These are phyloP conservation scores for Peromyscus leucopus DNA, from an alignment of 2,113 vertebrate species.

Conservation along the genomic window DNA sequence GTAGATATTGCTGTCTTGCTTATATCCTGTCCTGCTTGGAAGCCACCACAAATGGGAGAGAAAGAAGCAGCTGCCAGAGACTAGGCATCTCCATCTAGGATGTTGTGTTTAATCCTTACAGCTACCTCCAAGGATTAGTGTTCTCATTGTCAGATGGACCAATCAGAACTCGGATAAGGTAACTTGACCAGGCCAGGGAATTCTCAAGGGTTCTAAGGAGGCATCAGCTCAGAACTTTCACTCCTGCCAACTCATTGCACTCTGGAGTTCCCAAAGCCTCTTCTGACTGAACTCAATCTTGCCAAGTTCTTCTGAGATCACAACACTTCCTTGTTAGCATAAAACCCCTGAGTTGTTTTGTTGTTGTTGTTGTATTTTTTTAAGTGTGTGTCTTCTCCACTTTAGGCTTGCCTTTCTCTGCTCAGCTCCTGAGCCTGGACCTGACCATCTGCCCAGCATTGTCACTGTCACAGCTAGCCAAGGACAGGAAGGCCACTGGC, in stretches of 20 bases:
- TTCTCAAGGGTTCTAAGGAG: not conserved
- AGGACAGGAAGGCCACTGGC: not conserved
- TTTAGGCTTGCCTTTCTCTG: not conserved
- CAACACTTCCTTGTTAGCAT: not conserved
- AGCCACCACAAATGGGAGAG: not conserved
- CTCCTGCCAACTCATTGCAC: not conserved
- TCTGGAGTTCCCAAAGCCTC: not conserved
- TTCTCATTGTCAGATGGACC: not conserved
- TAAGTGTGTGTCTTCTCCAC: not conserved
- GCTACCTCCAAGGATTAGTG: not conserved
- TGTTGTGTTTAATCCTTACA: fast-evolving
- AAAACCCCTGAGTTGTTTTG: not conserved
- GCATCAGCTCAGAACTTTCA: not conserved
- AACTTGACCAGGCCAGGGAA: not conserved
- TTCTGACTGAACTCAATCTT: not conserved
- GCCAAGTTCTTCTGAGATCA: not conserved
- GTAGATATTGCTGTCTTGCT: not conserved
- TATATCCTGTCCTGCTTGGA: not conserved
- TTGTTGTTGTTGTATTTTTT: too few species aligned
- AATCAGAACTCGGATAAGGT: not conserved
- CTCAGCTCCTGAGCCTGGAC: not conserved
- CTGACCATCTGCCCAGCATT: not conserved
- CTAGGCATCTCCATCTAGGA: not conserved
- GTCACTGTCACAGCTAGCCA: too few species aligned
- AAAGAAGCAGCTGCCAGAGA: not conserved